Percentiles rank a stretch among this genome's conserved stretches.
phyloP scores from a whole-genome alignment of 2,888 invertebrate species.

The Spialia ferax region DNA sequence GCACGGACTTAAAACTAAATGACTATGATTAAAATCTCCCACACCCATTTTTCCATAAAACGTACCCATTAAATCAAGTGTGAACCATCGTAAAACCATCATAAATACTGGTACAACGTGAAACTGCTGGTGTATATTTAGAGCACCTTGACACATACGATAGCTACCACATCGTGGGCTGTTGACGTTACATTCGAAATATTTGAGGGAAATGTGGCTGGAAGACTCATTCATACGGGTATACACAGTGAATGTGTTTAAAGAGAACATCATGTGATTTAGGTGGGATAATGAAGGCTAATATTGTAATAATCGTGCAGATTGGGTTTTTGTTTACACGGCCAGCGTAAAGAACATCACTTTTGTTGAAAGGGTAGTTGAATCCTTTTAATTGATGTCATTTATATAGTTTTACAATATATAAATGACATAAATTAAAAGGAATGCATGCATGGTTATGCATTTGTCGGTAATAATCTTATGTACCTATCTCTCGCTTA shows the following conservation, averaged over 20 bases:
- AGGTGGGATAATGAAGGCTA: background rate
- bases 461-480: too few relatives aligned
- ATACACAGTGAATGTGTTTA: background rate
- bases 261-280: slow-evolving; percentile 3
- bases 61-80: slow-evolving; percentile 30
- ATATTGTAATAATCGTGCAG: background rate
- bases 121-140: slow-evolving; percentile 56
- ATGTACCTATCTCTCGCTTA: too few relatives aligned
- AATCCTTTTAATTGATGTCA: too few relatives aligned
- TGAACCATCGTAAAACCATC: slow-evolving; percentile 43
- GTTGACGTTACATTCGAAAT: slow-evolving; percentile 50
- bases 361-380: too few relatives aligned
- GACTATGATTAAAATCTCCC: background rate
- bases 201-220: slow-evolving; percentile 43
- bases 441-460: too few relatives aligned
- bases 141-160: slow-evolving; percentile 78
- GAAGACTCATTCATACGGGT: slow-evolving; percentile 36
- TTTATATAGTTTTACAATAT: too few relatives aligned
- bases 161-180: slow-evolving; percentile 49
- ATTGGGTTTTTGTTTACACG: background rate
- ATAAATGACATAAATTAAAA: too few relatives aligned
- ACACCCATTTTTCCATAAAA: background rate
- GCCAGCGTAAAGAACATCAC: background rate
- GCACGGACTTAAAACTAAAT: background rate
- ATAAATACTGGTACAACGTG: slow-evolving; percentile 44